phyloP scores from a whole-genome alignment of 2,113 vertebrate genomes.

The Candoia aspera region DNA sequence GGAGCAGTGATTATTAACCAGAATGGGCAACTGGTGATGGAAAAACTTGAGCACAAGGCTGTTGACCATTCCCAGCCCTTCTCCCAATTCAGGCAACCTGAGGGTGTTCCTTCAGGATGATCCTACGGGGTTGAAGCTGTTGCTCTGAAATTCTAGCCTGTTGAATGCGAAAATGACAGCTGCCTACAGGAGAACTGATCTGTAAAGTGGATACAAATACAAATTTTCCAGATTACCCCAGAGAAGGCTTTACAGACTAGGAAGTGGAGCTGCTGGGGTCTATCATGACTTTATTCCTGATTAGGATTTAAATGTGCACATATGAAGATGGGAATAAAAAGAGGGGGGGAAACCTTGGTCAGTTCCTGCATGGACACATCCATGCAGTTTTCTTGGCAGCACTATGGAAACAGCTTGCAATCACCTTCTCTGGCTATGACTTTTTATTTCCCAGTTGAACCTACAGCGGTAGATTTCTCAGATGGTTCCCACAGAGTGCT shows the following conservation, averaged over 20 bases:
- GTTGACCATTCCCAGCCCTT: too few species aligned
- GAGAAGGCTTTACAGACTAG: background rate
- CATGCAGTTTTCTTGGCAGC: too few species aligned
- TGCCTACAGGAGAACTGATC: background rate
- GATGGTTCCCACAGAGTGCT: background rate
- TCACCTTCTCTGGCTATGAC: background rate
- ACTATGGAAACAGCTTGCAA: background rate
- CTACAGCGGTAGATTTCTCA: background rate
- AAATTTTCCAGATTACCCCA: background rate
- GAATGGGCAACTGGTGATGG: too few species aligned
- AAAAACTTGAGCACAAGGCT: too few species aligned
- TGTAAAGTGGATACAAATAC: background rate
- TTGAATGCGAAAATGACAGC: background rate
- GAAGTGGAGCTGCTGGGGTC: background rate
- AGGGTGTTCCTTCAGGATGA: too few species aligned
- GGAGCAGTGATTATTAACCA: too few species aligned
- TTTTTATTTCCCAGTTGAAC: background rate
- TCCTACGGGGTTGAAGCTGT: too few species aligned
- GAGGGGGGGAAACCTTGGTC: background rate
- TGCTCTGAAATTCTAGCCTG: background rate
- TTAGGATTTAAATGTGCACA: background rate
- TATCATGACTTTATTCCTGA: background rate
- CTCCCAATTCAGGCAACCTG: too few species aligned
- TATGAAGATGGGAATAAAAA: background rate
- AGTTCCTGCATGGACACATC: background rate